Evolutionary conservation across 2,113 vertebrate genomes (phyloP).

Genomic region (Gymnocephalus cernua): DNA sequence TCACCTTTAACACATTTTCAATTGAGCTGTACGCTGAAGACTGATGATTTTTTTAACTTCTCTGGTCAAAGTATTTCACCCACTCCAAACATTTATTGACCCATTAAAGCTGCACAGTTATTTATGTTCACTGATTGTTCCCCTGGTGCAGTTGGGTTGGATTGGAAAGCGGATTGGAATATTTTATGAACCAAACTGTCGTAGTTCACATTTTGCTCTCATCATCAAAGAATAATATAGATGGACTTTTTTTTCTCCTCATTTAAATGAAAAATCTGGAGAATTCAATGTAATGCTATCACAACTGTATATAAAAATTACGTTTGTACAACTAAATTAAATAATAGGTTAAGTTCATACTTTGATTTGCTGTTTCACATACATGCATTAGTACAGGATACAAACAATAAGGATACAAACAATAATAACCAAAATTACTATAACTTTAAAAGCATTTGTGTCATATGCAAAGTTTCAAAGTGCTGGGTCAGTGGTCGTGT

Average conservation of each 20-base stretch:
- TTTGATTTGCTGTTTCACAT: not conserved
- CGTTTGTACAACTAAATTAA: not conserved
- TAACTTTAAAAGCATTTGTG: not conserved
- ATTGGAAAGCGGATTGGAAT: not conserved
- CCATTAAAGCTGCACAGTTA: constrained; percentile 30
- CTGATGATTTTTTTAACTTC: constrained; percentile 15
- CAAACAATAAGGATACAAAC: not conserved
- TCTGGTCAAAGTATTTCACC: constrained; percentile 26
- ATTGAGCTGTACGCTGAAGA: constrained; percentile 12
- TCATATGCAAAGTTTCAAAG: not conserved
- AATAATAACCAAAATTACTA: not conserved
- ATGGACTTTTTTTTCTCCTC: not conserved
- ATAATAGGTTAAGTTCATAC: not conserved
- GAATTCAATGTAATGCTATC: not conserved
- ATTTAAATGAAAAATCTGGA: not conserved
- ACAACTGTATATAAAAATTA: not conserved
- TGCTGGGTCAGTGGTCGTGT: constrained; percentile 21
- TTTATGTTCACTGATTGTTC: constrained; percentile 9
- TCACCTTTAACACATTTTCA: not conserved
- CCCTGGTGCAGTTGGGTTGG: not conserved
- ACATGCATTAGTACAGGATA: not conserved
- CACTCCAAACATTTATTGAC: constrained; percentile 29
- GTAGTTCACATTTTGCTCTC: not conserved
- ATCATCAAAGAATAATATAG: not conserved
- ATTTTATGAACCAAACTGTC: not conserved